These are phyloP conservation scores for Heteractis magnifica DNA, from an alignment of 92 coral and sea anemone species.

Conservation along the genomic window DNA sequence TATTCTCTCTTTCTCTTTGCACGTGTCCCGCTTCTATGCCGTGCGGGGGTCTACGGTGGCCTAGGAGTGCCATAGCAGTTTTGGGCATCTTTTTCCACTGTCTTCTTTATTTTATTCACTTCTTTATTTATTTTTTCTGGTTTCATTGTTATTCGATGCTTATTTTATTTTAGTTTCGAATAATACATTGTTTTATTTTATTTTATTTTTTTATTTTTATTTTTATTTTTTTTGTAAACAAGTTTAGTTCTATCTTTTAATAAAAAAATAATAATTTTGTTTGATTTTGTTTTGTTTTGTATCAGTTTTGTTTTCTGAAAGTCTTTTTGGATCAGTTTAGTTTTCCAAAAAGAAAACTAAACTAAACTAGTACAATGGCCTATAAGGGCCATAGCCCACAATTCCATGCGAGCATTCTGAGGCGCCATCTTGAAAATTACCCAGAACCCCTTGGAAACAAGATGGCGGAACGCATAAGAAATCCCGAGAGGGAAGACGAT, in stretches of 20 bases:
- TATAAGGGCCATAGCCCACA: background rate
- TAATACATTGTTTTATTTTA: constrained; percentile 11
- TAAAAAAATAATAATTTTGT: too few species aligned
- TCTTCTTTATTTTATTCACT: constrained; percentile 29
- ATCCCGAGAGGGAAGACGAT: background rate
- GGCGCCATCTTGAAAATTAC: background rate
- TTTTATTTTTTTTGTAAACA: too few species aligned
- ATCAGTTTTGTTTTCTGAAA: background rate
- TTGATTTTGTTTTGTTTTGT: background rate
- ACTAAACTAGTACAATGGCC: background rate
- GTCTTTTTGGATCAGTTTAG: background rate
- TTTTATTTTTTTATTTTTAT: too few species aligned
- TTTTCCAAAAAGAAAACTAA: background rate
- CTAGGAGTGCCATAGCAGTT: constrained; percentile 29
- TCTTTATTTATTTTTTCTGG: background rate
- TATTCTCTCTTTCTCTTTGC: too few species aligned
- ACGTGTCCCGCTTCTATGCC: too few species aligned
- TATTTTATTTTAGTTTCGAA: constrained; percentile 11
- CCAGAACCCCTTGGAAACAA: background rate
- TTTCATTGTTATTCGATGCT: constrained; percentile 27
- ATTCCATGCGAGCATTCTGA: background rate
- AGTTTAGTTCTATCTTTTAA: too few species aligned
- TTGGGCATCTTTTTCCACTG: constrained; percentile 29
- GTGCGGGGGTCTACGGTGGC: constrained; percentile 33
- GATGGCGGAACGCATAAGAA: background rate